Evolutionary conservation across 2,113 vertebrate genomes (phyloP).

Genomic region (Pseudois nayaur): DNA sequence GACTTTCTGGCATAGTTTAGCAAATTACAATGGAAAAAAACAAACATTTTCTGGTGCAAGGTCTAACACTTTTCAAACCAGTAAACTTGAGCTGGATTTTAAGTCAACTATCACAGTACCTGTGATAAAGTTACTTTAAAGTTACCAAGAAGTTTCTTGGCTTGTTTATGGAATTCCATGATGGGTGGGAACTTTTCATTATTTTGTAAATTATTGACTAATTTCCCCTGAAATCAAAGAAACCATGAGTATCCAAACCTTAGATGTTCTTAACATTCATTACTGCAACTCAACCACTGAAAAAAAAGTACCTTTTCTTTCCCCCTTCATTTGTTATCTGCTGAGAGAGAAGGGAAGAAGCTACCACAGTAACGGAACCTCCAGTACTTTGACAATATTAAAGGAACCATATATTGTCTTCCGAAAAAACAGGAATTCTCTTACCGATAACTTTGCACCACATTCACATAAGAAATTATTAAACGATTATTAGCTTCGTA

Average conservation of each 20-base stretch:
- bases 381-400: background rate
- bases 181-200: background rate
- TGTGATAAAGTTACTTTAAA: conserved; percentile 23
- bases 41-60: background rate
- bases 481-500: background rate
- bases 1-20: background rate
- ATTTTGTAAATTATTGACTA: background rate
- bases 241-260: background rate
- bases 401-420: background rate
- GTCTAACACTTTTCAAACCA: background rate
- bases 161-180: background rate
- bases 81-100: background rate
- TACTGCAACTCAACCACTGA: conserved; percentile 9
- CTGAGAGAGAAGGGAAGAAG: background rate
- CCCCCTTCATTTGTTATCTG: background rate
- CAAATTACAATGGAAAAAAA: background rate
- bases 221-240: background rate
- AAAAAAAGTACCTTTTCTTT: background rate
- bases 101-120: background rate
- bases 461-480: background rate
- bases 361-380: background rate
- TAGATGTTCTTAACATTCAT: background rate
- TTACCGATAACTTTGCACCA: background rate
- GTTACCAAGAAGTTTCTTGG: background rate
- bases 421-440: background rate